These are phyloP conservation scores for Mungos mungo DNA, from an alignment of 2,113 vertebrate species.

Conservation along the genomic window DNA sequence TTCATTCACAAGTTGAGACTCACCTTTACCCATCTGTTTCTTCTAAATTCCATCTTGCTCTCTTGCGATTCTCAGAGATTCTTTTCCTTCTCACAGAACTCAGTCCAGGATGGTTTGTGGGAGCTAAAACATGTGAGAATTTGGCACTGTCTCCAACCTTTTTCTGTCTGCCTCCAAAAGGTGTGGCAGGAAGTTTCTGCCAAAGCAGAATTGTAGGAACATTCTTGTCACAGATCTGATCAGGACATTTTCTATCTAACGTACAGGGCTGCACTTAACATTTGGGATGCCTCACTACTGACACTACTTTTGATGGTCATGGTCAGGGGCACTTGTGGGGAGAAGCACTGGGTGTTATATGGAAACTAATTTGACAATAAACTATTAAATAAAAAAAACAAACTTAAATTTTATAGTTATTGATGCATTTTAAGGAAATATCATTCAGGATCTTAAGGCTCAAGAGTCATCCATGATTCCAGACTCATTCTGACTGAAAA, in stretches of 20 bases:
- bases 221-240: not conserved
- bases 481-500: constrained; percentile 5
- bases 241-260: not conserved
- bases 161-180: not conserved
- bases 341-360: too few species aligned
- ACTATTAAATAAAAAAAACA: not conserved
- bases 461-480: not conserved
- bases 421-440: constrained; percentile 27
- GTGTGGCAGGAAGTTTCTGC: not conserved
- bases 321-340: too few species aligned
- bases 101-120: not conserved
- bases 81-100: not conserved
- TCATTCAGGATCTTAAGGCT: constrained; percentile 1
- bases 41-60: not conserved
- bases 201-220: not conserved
- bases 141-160: not conserved
- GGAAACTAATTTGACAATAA: too few species aligned
- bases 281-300: not conserved
- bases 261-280: not conserved
- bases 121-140: not conserved
- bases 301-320: not conserved
- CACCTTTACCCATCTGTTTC: not conserved
- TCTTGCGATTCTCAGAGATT: not conserved
- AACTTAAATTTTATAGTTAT: constrained; percentile 11
- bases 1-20: not conserved